phyloP scores from a whole-genome alignment of 2,888 invertebrate species.

The Psylliodes chrysocephalus region DNA sequence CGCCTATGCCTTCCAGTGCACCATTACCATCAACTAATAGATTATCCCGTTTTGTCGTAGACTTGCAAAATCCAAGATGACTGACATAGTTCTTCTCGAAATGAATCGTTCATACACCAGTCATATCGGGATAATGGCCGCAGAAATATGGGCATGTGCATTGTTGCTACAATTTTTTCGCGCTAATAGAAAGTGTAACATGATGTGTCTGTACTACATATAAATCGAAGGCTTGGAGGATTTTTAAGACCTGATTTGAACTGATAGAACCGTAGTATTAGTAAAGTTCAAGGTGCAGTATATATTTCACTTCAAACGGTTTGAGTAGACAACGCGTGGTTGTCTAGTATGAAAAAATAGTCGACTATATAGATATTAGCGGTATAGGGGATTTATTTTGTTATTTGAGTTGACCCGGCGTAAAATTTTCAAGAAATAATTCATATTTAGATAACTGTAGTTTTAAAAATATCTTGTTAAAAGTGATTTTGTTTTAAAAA shows the following conservation, averaged over 20 bases:
- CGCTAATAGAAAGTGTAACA: slow-evolving; percentile 31
- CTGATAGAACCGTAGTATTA: neutral
- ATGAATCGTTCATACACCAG: slow-evolving; percentile 1
- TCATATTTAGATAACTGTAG: too few relatives aligned
- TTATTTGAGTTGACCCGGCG: too few relatives aligned
- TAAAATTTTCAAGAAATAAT: too few relatives aligned
- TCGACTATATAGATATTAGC: too few relatives aligned
- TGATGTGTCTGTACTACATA: slow-evolving; percentile 4
- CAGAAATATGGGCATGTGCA: slow-evolving; percentile 15
- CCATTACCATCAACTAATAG: slow-evolving; percentile 13
- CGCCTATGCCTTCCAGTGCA: neutral
- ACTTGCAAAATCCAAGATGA: slow-evolving; percentile 21
- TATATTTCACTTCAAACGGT: neutral
- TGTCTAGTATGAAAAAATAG: too few relatives aligned
- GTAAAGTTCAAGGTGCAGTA: neutral
- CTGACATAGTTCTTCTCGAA: slow-evolving; percentile 24
- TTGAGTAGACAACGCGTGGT: neutral
- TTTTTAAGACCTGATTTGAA: neutral
- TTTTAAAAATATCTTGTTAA: too few relatives aligned
- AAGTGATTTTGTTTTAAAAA: too few relatives aligned
- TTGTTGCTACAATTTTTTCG: slow-evolving; percentile 35
- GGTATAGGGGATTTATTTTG: too few relatives aligned
- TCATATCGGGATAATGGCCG: slow-evolving; percentile 25
- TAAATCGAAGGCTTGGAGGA: neutral
- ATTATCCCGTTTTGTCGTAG: slow-evolving; percentile 22